Evolutionary conservation across 2,888 invertebrate species (phyloP).

Genomic region (Gastrophysa polygoni): DNA sequence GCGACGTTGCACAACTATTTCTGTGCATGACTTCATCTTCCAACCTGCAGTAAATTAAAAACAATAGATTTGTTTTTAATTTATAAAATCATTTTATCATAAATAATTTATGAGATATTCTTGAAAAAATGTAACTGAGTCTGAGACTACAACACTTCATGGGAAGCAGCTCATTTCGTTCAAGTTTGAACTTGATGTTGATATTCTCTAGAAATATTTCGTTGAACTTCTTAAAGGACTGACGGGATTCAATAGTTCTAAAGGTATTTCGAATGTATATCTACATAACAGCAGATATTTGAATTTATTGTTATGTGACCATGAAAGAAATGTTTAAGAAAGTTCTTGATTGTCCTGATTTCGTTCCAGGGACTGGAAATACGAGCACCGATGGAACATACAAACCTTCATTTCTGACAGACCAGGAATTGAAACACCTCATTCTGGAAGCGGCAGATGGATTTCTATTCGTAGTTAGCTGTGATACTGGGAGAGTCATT

Average conservation of each 20-base stretch:
- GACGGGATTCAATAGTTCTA: too few relatives aligned
- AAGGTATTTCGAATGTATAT: too few relatives aligned
- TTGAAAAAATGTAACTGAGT: too few relatives aligned
- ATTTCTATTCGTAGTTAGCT: slow-evolving; percentile 94
- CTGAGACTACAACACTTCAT: too few relatives aligned
- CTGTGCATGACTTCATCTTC: slow-evolving; percentile 44
- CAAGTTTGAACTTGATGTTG: too few relatives aligned
- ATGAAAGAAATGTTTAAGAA: too few relatives aligned
- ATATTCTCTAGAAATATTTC: too few relatives aligned
- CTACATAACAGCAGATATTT: too few relatives aligned
- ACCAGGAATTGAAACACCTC: slow-evolving; percentile 98
- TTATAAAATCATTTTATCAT: slow-evolving; percentile 19
- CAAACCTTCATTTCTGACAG: slow-evolving; percentile 98
- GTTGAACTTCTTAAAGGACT: too few relatives aligned
- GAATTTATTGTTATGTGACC: too few relatives aligned
- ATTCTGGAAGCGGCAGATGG: slow-evolving; percentile 99
- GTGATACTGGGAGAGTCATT: slow-evolving; percentile 95
- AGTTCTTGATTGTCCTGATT: slow-evolving; percentile 8
- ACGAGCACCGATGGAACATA: slow-evolving; percentile 96
- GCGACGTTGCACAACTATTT: slow-evolving; percentile 38
- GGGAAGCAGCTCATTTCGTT: too few relatives aligned
- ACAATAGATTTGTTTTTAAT: slow-evolving; percentile 28
- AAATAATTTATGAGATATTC: too few relatives aligned
- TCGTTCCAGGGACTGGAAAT: slow-evolving; percentile 84
- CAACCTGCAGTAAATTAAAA: slow-evolving; percentile 34